Percentiles rank a stretch among this genome's conserved stretches.
These are phyloP conservation scores for Andrena haemorrhoa DNA, from an alignment of 2,888 invertebrate species.

Conservation along the genomic window DNA sequence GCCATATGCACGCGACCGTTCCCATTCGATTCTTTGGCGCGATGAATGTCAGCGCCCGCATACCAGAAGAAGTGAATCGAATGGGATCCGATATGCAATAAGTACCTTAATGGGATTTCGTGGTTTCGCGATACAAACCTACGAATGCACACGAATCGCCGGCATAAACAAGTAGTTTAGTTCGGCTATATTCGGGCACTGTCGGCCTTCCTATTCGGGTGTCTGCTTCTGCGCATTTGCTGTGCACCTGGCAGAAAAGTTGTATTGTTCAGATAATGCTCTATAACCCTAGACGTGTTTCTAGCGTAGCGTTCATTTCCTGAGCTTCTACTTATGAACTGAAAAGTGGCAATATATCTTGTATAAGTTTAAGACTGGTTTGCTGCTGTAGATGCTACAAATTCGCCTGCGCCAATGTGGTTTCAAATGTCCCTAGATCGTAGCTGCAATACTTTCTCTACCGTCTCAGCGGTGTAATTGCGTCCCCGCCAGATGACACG, in stretches of 20 bases:
- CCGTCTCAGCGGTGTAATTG: too few species aligned
- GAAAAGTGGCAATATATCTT: too few species aligned
- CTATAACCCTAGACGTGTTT: too few species aligned
- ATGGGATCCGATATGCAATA: background rate
- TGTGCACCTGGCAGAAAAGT: background rate
- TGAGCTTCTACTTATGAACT: too few species aligned
- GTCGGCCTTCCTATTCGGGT: background rate
- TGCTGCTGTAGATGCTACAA: too few species aligned
- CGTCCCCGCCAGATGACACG: too few species aligned
- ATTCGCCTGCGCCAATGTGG: too few species aligned
- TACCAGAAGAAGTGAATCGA: background rate
- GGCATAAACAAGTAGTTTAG: slow-evolving; percentile 24
- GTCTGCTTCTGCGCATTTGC: background rate
- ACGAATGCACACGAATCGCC: background rate
- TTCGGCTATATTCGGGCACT: slow-evolving; percentile 8
- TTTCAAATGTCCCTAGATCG: too few species aligned
- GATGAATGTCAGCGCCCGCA: background rate
- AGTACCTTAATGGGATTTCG: background rate
- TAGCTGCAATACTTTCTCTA: too few species aligned
- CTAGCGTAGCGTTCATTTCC: too few species aligned
- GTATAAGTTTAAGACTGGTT: too few species aligned
- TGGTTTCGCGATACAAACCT: background rate
- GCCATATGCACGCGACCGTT: background rate
- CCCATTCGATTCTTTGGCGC: background rate
- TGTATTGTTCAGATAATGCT: too few species aligned